phyloP scores from a whole-genome alignment of 2,797 vertebrate species.

The Pseudochirops corinnae region DNA sequence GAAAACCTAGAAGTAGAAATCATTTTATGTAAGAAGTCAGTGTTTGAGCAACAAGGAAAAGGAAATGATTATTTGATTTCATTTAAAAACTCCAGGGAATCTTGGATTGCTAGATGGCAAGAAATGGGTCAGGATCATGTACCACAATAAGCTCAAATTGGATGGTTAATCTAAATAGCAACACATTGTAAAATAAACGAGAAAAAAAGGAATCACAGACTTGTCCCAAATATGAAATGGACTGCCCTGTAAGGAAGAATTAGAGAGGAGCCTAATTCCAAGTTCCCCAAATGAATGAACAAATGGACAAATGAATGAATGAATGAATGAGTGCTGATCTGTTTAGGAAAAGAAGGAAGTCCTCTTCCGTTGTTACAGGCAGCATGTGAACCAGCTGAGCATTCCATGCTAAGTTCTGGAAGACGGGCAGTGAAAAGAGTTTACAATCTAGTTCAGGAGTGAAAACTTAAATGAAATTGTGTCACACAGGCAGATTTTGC shows the following conservation, averaged over 20 bases:
- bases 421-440: not conserved
- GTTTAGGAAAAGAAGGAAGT: not conserved
- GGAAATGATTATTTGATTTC: not conserved
- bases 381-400: not conserved
- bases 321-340: not conserved
- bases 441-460: not conserved
- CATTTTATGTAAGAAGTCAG: not conserved
- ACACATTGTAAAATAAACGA: not conserved
- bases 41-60: not conserved
- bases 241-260: not conserved
- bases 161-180: not conserved
- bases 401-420: not conserved
- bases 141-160: not conserved
- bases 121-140: not conserved
- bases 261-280: not conserved
- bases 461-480: not conserved
- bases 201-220: not conserved
- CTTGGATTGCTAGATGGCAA: not conserved
- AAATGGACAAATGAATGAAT: not conserved
- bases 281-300: not conserved
- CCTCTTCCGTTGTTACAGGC: not conserved
- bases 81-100: not conserved
- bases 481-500: not conserved
- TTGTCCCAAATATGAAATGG: not conserved
- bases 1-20: not conserved